Evolutionary conservation across 2,113 vertebrate species (phyloP), one percentile per base, ranked within the genome.

Genomic region (Onychostruthus taczanowskii): DNA sequence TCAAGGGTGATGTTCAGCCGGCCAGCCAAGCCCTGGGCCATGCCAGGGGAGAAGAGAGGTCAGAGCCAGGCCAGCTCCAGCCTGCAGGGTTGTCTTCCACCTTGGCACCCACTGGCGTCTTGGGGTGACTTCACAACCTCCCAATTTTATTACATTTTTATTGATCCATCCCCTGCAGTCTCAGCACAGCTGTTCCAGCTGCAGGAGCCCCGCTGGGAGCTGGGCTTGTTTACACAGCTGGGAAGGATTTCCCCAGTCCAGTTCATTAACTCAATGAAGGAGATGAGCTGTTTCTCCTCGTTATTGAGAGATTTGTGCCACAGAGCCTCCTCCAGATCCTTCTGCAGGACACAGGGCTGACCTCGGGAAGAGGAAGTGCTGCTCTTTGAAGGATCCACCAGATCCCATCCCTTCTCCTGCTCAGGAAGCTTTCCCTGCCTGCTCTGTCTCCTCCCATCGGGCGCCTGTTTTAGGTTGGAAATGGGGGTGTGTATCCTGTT

Each of bases 121-220:
- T 22, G 46, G 67, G 84, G 47, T 59, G 72, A 61, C 52, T 91
- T 58, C 46, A 24, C 24, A 78, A 59, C 85, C 76, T 64, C 52
- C 13, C 33, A 6, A 2, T 61, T 84, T 83, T 28, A 84, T 84
- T 70, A 6, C 52, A 15, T 86, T 64, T 56, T 23, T 22, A 86
- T 84, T 81, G 88, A 90, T 92, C 90, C 82, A 41, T 93, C 63
- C 92, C 95, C 95, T 92, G 94, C 94, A 94, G 93, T 46, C 85
- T 56, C 82, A 64, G 93, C 85, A 88, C 96, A 97, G 90, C 93
- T 95, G 96, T 79, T 92, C 30, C 87, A 94, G 95, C 89, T 97
- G 95, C 78, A 37, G 49, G 62, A 92, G 73, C 81, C 89, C 94
- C 2, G 2, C 79, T 31, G 94, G 82, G 93, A 86, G 52, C 27